Base-by-base conservation (phyloP, 1,140 invertebrate species). In the Pectinophora gossypiella region DNA sequence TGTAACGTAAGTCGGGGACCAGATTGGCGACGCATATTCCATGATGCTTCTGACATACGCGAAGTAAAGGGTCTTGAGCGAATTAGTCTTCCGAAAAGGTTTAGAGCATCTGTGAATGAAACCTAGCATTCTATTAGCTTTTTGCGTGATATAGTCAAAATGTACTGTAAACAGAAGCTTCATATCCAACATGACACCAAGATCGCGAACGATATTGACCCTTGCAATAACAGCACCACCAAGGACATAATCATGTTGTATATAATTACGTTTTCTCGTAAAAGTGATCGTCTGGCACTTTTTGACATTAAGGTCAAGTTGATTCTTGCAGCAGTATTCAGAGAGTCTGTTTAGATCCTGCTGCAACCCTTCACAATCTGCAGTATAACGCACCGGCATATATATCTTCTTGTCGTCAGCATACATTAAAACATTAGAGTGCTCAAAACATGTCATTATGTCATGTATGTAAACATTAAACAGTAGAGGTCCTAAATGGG, bases 21-120 rank as follows among this genome's bases (percentile, higher is more conserved):
- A 49, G 0, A 49, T 22, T 20, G 12, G 27, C 19, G 32, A 36
- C 0, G 47, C 47, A 20, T 38, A 49, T 12, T 49, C 32, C 32
- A 49, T n/a, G 1, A 35, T 19, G 19, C 47, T 49, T 38, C 47
- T 36, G 18, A 49, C 47, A 13, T 49, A 49, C 1, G 27, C 35
- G n/a, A 23, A 38, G 13, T 27, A 49, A 7, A 49, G 18, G 3
- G 19, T 13, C 22, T 47, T 49, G 18, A 38, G 20, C 0, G 32
- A 21, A 13, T 23, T 3, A 3, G 32, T 19, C 18, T 21, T 19
- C 38, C 22, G 21, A 32, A 47, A 27, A 12, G 5, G 15, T 32
- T 47, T 47, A 15, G 21, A 4, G 3, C 16, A 15, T 23, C 45
- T 23, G 9, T 32, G 45, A 16, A 47, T 16, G 16, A 49, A 49